Evolutionary conservation across 2,888 invertebrate genomes (phyloP), one percentile per base, ranked within the genome.

Genomic region (Brenthis ino): DNA sequence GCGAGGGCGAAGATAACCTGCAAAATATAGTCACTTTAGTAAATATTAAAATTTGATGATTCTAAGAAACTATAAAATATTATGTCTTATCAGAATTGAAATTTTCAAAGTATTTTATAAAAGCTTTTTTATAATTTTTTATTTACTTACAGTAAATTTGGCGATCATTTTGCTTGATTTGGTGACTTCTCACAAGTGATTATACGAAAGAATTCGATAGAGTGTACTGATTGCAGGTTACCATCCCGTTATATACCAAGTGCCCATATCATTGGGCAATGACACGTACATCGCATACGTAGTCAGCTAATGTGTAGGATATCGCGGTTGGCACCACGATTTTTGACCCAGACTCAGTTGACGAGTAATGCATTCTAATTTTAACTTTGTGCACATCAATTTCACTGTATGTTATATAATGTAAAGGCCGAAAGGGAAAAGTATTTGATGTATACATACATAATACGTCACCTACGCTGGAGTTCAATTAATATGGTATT

Each of bases 151-250:
- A 83, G 91, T 79, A 85, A 91, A 90, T 88, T 92, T 92, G 91
- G 91, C 91, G 87, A 93, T 89, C 93, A 93, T 93, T 91, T 84
- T 91, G 86, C 87, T 87, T 84, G 81, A 77, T 76, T 74, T 81
- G 79, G 90, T 91, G 91, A 92, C 92, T 91, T 91, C 91, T 90
- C 85, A 86, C 86, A 78, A 79, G 82, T 84, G 80, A 66, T 68
- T 80, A 80, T 78, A 78, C 79, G 78, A 83, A 82, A 80, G 80
- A 80, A 79, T 83, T 77, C 79, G 79, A 81, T 85, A 80, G 83
- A 91, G 88, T 92, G 91, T 91, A 85, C 78, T 79, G 81, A 88
- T 83, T 86, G 80, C 82, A 82, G 84, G 82, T 81, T 81, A 79
- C 82, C 83, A 77, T 84, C 83, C 86, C 81, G 82, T 90, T 92